phyloP scores from a whole-genome alignment of 2,113 vertebrate species.

The Microtus pennsylvanicus region DNA sequence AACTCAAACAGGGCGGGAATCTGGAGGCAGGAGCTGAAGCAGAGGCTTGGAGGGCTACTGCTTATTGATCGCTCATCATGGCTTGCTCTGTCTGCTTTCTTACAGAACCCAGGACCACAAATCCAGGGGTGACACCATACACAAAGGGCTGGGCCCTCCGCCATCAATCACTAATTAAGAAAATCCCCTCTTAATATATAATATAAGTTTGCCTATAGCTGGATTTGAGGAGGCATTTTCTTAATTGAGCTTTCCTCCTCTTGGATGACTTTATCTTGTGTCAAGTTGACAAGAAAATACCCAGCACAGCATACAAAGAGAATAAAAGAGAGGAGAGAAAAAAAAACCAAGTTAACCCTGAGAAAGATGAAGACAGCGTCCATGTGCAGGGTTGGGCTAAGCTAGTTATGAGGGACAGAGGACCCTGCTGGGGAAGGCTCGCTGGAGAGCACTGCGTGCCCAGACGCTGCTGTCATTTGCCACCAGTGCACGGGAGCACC shows the following conservation, averaged over 20 bases:
- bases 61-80: not conserved
- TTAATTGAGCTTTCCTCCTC: not conserved
- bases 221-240: too few species aligned
- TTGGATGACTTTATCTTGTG: not conserved
- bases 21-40: not conserved
- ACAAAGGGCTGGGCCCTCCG: not conserved
- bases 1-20: not conserved
- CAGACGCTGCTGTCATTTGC: not conserved
- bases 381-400: not conserved
- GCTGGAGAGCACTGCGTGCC: not conserved
- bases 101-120: not conserved
- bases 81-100: not conserved
- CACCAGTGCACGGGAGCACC: too few species aligned
- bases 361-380: not conserved
- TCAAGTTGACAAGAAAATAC: not conserved
- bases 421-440: not conserved
- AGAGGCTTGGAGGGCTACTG: not conserved
- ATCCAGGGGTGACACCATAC: not conserved
- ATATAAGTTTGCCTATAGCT: not conserved
- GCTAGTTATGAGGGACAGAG: not conserved
- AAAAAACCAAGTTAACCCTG: not conserved
- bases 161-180: not conserved
- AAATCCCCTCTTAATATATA: not conserved
- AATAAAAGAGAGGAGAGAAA: not conserved
- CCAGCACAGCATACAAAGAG: not conserved